Evolutionary conservation across 2,888 invertebrate species (phyloP).

Genomic region (Prionchulus punctatus): DNA sequence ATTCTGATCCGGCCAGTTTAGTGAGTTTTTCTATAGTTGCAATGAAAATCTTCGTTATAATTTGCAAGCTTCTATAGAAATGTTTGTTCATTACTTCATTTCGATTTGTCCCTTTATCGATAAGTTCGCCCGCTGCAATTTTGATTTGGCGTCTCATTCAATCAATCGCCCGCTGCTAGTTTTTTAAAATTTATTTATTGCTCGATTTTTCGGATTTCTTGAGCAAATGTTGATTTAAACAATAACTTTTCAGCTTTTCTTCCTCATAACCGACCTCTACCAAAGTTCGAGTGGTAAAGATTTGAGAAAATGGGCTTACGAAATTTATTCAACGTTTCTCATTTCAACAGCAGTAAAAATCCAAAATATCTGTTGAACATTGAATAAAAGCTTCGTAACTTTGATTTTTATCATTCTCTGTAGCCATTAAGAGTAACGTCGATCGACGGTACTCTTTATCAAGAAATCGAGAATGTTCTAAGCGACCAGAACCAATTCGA

Average conservation of each 20-base stretch:
- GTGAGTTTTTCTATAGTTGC: constrained; percentile 36
- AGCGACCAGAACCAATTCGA: constrained; percentile 2
- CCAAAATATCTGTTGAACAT: constrained; percentile 3
- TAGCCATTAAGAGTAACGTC: constrained; percentile 37
- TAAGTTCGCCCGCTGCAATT: neutral
- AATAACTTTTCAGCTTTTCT: constrained; percentile 47
- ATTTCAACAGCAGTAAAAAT: constrained; percentile 41
- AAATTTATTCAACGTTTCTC: constrained; percentile 88
- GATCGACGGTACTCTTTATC: neutral
- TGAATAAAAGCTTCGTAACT: too few species aligned
- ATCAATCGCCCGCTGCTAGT: too few species aligned
- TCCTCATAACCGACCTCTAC: constrained; percentile 76
- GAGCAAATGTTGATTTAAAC: neutral
- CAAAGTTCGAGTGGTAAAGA: constrained; percentile 57
- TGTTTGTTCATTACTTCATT: neutral
- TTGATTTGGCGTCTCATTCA: neutral
- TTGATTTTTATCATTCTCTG: too few species aligned
- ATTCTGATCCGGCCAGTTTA: constrained; percentile 59
- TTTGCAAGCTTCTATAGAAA: neutral
- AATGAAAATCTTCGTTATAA: constrained; percentile 4
- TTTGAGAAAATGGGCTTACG: constrained; percentile 94
- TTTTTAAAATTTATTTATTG: neutral
- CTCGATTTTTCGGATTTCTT: neutral
- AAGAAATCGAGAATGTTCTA: constrained; percentile 5
- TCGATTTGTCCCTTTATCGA: neutral